Conservation (phyloP, 1,140 invertebrate species). For the Drosophila busckii region DNA sequence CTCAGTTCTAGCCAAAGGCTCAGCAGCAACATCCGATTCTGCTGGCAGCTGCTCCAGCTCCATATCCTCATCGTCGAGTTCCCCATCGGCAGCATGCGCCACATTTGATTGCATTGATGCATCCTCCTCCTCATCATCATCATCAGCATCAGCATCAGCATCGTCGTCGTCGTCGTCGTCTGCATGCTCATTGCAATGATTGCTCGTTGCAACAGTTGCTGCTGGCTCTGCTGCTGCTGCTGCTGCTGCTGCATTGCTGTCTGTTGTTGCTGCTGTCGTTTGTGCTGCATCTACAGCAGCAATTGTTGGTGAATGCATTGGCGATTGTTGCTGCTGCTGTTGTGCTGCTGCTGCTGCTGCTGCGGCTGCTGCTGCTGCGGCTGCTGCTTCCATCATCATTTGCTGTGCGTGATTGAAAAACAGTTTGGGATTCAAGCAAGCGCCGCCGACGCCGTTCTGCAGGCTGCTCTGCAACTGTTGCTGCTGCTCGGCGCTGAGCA, state of each 20-base stretch:
- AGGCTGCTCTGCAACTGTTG: constrained; percentile 62
- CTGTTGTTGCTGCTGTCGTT: neutral
- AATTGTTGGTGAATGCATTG: constrained; percentile 51
- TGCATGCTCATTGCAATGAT: constrained; percentile 9
- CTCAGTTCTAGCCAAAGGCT: constrained; percentile 52
- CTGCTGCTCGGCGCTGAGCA: constrained; percentile 66
- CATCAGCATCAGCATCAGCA: constrained; percentile 32
- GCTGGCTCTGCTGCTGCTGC: constrained; percentile 16
- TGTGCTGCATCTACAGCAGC: constrained; percentile 18
- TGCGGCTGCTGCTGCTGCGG: constrained; percentile 67
- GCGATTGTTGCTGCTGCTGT: constrained; percentile 62
- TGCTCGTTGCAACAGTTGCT: constrained; percentile 19
- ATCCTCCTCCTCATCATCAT: constrained; percentile 58
- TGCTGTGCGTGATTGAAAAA: constrained; percentile 78
- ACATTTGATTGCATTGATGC: constrained; percentile 64
- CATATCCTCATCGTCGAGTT: constrained; percentile 48
- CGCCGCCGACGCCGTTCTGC: constrained; percentile 62
- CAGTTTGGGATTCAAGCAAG: constrained; percentile 70
- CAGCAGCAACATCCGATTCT: constrained; percentile 7
- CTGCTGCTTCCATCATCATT: constrained; percentile 77
- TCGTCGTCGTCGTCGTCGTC: constrained; percentile 30
- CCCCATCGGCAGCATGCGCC: constrained; percentile 36
- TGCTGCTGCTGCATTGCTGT: constrained; percentile 25
- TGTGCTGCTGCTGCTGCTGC: constrained; percentile 54
- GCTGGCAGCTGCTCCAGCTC: constrained; percentile 39